Base-by-base conservation (phyloP, 2,888 invertebrate genomes). In the Apotomis capreana region DNA sequence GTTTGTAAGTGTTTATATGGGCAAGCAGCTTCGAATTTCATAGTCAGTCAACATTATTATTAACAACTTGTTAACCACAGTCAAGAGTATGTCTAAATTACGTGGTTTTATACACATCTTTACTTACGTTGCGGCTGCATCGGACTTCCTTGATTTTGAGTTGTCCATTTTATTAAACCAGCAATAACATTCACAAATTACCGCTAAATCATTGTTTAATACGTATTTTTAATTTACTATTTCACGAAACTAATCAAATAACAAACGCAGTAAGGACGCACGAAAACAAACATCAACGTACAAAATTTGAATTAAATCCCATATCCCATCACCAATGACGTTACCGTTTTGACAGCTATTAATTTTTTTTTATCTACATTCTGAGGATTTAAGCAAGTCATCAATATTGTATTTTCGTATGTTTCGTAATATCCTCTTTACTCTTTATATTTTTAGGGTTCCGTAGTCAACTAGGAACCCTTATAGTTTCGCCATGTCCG, bases 71-170 rank as follows among this genome's bases (percentile, higher is more conserved):
- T 40, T 40, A 40, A 6, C 5, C 0, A 6, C 0, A 40, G 40
- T 49, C 49, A 49, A 49, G 9, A 9, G 9, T 49, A 40, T 6
- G 40, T 6, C 6, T 49, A 10, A 58, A 26, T 26, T 15, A 10
- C 6, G 4, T 4, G 10, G 44, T 65, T 65, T 55, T 52, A 12
- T 10, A 55, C 13, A 10, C 9, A 58, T n/a, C 60, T 10, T 73
- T 75, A 86, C 91, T 89, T 86, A 89, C 91, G 86, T 87, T n/a
- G 89, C 84, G 0, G 84, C 84, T 0, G 86, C 83, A 12, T 88
- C 89, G 0, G 85, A 84, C 44, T 84, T 83, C 60, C 80, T 87
- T 65, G 80, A 81, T 51, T 86, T 84, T 5, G 89, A 87, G 12
- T 88, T 89, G 74, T 91, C 90, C 90, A 91, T 91, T 77, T 75